These are phyloP conservation scores for Oscheius sp. DNA, from an alignment of 1,140 invertebrate species.

Conservation along the genomic window DNA sequence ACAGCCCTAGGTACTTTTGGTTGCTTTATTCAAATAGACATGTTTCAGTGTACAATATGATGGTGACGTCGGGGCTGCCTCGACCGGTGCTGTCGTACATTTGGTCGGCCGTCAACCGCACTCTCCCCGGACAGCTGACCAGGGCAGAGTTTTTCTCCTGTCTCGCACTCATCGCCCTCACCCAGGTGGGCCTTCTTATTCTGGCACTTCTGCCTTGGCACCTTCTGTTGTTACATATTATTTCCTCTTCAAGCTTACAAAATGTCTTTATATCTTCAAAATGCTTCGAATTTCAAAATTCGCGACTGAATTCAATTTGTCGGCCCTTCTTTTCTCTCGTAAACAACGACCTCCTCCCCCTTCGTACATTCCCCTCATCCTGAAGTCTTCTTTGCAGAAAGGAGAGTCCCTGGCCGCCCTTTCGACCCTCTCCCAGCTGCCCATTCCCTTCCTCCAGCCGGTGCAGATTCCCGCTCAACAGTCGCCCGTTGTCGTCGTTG, in stretches of 20 bases:
- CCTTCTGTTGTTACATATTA: background rate
- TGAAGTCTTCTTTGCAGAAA: constrained; percentile 34
- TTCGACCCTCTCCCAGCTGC: constrained; percentile 35
- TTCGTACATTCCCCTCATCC: background rate
- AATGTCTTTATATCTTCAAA: background rate
- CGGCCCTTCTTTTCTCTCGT: background rate
- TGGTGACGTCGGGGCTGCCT: constrained; percentile 45
- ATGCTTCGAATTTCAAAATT: too few relatives aligned
- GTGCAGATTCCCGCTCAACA: constrained; percentile 33
- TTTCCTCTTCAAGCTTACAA: background rate
- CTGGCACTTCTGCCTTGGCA: background rate
- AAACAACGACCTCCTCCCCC: background rate
- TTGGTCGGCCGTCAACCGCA: constrained; percentile 50
- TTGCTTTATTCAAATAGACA: background rate
- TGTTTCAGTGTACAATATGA: constrained; percentile 47
- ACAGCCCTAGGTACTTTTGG: constrained; percentile 38
- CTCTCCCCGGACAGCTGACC: constrained; percentile 48
- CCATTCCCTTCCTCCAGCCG: constrained; percentile 42
- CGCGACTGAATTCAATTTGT: too few relatives aligned
- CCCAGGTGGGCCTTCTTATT: constrained; percentile 47
- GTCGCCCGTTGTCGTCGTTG: background rate
- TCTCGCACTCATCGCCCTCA: constrained; percentile 53
- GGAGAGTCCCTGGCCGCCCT: constrained; percentile 44
- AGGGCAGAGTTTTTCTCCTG: constrained; percentile 52
- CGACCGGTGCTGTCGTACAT: constrained; percentile 43